Conservation (phyloP, 2,113 vertebrate genomes). For the Pan troglodytes region DNA sequence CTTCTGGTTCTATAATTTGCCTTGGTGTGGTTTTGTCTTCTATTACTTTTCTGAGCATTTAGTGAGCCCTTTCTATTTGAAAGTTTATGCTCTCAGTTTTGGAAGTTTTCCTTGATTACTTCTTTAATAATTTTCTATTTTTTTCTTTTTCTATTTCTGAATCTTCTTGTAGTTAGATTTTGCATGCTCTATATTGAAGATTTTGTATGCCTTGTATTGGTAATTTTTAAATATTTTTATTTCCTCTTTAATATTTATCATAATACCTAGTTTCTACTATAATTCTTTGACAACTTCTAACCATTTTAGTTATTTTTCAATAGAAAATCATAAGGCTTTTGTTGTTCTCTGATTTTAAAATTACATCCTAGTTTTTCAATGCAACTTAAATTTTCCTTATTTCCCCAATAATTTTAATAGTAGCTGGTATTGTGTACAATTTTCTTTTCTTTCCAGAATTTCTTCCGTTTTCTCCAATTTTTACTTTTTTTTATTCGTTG, state of each 20-base stretch:
- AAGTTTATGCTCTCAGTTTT: not conserved
- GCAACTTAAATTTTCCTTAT: not conserved
- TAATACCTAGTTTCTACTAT: not conserved
- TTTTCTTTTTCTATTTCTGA: not conserved
- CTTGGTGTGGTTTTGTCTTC: not conserved
- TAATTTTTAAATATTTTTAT: constrained; percentile 23
- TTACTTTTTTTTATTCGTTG: not conserved
- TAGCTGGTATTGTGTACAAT: not conserved
- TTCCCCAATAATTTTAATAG: not conserved
- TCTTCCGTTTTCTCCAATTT: not conserved
- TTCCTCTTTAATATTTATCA: not conserved
- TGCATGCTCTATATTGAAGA: too few relatives aligned
- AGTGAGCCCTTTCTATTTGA: not conserved
- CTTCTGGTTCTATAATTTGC: not conserved
- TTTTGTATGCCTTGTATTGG: not conserved
- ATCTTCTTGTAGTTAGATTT: not conserved
- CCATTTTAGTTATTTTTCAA: not conserved
- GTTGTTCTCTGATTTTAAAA: not conserved
- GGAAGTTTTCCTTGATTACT: not conserved
- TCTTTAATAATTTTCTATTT: not conserved
- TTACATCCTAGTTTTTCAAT: not conserved
- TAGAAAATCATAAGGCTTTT: not conserved
- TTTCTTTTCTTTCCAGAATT: not conserved
- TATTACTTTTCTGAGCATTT: not conserved
- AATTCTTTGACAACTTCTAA: not conserved